Percentiles rank a stretch among this genome's conserved stretches.
phyloP scores from a whole-genome alignment of 2,888 invertebrate species.

The Anticlea derivata region DNA sequence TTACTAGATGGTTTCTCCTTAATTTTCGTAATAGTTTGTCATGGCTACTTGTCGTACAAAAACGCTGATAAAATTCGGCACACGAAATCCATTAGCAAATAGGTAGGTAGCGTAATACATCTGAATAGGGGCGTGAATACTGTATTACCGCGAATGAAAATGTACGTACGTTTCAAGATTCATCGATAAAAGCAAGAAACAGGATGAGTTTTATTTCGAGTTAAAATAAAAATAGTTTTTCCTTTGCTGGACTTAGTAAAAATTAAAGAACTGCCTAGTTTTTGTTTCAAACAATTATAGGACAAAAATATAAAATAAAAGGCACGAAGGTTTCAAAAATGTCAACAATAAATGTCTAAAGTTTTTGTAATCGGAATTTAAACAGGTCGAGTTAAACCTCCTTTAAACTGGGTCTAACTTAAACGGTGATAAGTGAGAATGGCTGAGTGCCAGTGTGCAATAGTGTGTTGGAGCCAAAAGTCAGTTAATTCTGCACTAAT shows the following conservation, averaged over 20 bases:
- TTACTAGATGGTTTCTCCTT: background rate
- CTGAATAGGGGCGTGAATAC: conserved; percentile 43
- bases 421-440: conserved; percentile 61
- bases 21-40: background rate
- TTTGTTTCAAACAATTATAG: too few relatives aligned
- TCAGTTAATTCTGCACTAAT: conserved; percentile 66
- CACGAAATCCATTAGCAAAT: conserved; percentile 57
- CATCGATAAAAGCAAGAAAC: conserved; percentile 5
- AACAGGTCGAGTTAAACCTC: conserved; percentile 3
- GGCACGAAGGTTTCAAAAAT: too few relatives aligned
- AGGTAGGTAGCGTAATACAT: conserved; percentile 42
- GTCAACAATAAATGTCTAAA: too few relatives aligned
- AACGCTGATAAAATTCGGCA: conserved; percentile 42
- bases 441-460: conserved; percentile 65
- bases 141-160: conserved; percentile 37
- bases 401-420: conserved; percentile 56
- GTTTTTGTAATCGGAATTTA: too few relatives aligned
- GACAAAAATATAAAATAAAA: too few relatives aligned
- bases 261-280: too few relatives aligned
- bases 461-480: conserved; percentile 63
- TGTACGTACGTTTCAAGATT: conserved; percentile 20
- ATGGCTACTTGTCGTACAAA: conserved; percentile 5
- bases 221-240: too few relatives aligned
- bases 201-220: too few relatives aligned
- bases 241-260: too few relatives aligned